phyloP scores from a whole-genome alignment of 2,797 vertebrate species.

The Nothura maculosa region DNA sequence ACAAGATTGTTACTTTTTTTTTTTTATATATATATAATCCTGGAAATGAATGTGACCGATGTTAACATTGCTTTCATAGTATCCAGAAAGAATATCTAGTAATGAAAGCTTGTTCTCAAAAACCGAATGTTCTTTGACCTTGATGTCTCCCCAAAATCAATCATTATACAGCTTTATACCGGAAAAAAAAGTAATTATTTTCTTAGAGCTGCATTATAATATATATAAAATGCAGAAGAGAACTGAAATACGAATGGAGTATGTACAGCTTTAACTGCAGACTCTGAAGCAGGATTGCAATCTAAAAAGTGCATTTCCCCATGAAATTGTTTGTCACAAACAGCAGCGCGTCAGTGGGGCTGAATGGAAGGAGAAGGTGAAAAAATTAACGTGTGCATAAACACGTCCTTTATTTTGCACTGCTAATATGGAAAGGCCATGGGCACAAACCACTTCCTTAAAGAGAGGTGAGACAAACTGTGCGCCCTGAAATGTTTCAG shows the following conservation, averaged over 20 bases:
- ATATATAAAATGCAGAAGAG: neutral
- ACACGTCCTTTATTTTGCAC: neutral
- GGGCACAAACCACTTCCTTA: neutral
- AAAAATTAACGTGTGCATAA: neutral
- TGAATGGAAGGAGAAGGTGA: neutral
- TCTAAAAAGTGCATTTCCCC: neutral
- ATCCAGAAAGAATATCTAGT: neutral
- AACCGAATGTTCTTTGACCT: neutral
- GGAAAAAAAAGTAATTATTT: neutral
- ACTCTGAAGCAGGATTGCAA: neutral
- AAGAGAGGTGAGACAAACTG: neutral
- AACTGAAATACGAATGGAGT: neutral
- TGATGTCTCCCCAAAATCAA: neutral
- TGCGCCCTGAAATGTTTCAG: neutral
- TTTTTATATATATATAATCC: neutral
- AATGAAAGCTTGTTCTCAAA: neutral
- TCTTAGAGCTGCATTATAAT: neutral
- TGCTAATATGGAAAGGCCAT: neutral
- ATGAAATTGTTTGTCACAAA: neutral
- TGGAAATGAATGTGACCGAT: neutral
- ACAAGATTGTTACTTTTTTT: neutral
- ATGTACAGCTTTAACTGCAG: neutral
- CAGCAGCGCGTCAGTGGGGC: neutral
- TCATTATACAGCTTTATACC: neutral
- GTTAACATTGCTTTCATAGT: neutral